These are phyloP conservation scores for Caerostris darwini DNA, from an alignment of 1,140 invertebrate species.

Conservation along the genomic window DNA sequence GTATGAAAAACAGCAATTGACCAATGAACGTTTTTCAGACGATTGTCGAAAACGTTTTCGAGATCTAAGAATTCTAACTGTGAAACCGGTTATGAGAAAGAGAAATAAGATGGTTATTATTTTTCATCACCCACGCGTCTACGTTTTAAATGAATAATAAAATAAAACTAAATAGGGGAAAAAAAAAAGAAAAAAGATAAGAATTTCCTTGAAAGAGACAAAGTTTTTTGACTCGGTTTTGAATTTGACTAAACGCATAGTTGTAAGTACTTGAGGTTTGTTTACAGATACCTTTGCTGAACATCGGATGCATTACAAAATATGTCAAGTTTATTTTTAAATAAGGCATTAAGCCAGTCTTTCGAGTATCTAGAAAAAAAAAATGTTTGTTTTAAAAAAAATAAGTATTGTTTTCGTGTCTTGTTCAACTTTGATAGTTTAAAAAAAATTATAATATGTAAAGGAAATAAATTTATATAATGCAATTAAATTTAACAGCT, in stretches of 20 bases:
- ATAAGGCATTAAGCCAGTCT: no score
- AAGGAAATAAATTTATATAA: no score
- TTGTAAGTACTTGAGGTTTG: neutral
- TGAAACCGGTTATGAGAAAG: slow-evolving; percentile 30
- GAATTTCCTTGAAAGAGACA: slow-evolving; percentile 43
- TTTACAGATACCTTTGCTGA: neutral
- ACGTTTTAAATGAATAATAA: neutral
- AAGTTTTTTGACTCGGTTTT: slow-evolving; percentile 52
- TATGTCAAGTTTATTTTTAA: neutral
- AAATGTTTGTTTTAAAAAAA: no score
- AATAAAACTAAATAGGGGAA: neutral
- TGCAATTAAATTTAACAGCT: no score
- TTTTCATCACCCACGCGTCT: slow-evolving; percentile 52
- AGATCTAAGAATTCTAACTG: neutral
- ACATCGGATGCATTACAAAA: neutral
- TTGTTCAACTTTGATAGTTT: no score
- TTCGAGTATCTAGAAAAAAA: no score
- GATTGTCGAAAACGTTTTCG: neutral
- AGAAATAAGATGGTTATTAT: slow-evolving; percentile 55
- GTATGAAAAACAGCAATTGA: no score
- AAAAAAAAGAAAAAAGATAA: slow-evolving; percentile 19
- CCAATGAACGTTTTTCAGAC: neutral
- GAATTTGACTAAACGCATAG: neutral
- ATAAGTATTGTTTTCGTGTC: no score
- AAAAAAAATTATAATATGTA: no score